A percentile compares a stretch with the other conserved stretches of the same genome.
These are phyloP conservation scores for Australoheros scitulus DNA, from an alignment of 2,113 vertebrate genomes.

Conservation along the genomic window DNA sequence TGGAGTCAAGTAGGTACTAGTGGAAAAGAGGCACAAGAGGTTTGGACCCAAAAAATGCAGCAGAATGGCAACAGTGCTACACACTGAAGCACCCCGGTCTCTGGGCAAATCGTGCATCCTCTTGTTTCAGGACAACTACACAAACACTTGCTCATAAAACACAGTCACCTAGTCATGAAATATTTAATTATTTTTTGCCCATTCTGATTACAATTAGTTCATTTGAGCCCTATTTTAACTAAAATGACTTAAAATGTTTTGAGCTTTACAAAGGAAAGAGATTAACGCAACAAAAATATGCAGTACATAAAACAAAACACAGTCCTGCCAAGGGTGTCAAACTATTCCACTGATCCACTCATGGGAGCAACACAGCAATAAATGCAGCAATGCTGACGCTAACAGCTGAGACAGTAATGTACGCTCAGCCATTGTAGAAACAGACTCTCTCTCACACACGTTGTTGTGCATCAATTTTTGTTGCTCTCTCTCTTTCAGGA, in stretches of 20 bases:
- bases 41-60: no score
- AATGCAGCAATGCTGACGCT: fast-evolving
- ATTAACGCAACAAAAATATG: neutral
- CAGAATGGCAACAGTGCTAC: no score
- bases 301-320: neutral
- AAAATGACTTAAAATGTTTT: neutral
- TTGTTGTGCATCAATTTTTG: no score
- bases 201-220: neutral
- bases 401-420: neutral
- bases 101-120: no score
- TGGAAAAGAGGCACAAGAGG: no score
- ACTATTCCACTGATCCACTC: neutral
- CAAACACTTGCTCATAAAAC: no score
- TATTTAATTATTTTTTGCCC: neutral
- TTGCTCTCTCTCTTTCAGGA: no score
- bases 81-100: no score
- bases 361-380: neutral
- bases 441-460: no score
- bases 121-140: no score
- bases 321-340: neutral
- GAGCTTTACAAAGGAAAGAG: neutral
- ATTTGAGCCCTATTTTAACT: neutral
- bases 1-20: no score
- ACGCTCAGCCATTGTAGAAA: neutral
- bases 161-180: no score